phyloP scores from a whole-genome alignment of 2,797 vertebrate species.

The Acipenser ruthenus region DNA sequence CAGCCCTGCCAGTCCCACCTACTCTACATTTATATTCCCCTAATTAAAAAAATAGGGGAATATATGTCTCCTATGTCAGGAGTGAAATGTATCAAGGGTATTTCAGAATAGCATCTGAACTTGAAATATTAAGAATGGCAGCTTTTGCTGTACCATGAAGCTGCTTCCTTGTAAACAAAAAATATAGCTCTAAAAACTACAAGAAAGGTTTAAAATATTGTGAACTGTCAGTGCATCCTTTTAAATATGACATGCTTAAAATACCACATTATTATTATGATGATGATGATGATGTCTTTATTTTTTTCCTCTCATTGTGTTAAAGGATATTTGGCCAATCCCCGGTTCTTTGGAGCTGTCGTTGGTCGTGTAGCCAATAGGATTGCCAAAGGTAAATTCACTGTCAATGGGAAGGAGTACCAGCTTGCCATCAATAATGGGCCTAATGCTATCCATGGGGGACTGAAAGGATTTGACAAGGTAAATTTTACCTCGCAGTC shows the following conservation, averaged over 20 bases:
- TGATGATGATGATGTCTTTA: background rate
- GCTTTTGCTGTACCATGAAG: background rate
- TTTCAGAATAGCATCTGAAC: too few relatives aligned
- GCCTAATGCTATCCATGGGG: slow-evolving; percentile 84
- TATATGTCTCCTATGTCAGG: too few relatives aligned
- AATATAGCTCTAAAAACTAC: background rate
- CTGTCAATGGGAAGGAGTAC: slow-evolving; percentile 62
- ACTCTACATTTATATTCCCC: too few relatives aligned
- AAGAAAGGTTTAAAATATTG: background rate
- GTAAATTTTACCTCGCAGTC: slow-evolving; percentile 36
- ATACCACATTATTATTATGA: background rate
- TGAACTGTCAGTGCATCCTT: background rate
- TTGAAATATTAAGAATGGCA: too few relatives aligned
- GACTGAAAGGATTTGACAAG: slow-evolving; percentile 83
- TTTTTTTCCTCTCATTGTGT: slow-evolving; percentile 12
- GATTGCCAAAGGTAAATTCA: slow-evolving; percentile 72
- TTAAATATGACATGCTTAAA: background rate
- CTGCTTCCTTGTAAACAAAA: background rate
- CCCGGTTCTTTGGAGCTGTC: slow-evolving; percentile 76
- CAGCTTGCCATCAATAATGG: slow-evolving; percentile 75
- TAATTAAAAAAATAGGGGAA: too few relatives aligned
- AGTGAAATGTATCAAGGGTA: too few relatives aligned
- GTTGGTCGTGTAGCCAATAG: slow-evolving; percentile 87
- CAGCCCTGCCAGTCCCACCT: too few relatives aligned
- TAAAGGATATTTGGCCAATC: slow-evolving; percentile 73